These are phyloP conservation scores for Eristalinus aeneus DNA, from an alignment of 2,888 invertebrate genomes.

Conservation along the genomic window DNA sequence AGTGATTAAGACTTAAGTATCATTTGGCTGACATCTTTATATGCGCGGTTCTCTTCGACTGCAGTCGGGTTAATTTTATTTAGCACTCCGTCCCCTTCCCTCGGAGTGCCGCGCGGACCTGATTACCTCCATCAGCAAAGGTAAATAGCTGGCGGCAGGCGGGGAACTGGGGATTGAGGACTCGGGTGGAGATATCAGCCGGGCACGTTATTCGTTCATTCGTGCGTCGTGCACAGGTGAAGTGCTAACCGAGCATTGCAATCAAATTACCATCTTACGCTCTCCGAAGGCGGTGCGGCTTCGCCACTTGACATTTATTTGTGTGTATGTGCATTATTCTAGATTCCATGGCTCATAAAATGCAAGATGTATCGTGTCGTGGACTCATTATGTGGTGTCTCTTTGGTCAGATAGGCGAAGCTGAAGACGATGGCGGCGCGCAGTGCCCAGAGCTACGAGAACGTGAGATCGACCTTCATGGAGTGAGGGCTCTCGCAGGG, in stretches of 20 bases:
- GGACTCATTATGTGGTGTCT: constrained; percentile 65
- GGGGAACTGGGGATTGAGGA: too few relatives aligned
- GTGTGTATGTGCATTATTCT: constrained; percentile 67
- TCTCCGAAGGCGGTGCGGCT: constrained; percentile 36
- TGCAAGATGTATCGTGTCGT: constrained; percentile 67
- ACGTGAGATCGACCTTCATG: constrained; percentile 57
- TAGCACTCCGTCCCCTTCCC: not conserved
- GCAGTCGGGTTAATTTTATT: constrained; percentile 55
- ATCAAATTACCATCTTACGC: constrained; percentile 70
- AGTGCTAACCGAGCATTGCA: constrained; percentile 70
- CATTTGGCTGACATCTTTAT: constrained; percentile 70
- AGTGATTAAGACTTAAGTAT: constrained; percentile 70
- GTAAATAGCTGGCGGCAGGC: constrained; percentile 36
- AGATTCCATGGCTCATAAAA: constrained; percentile 70
- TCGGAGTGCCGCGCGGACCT: not conserved
- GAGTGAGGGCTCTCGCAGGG: not conserved
- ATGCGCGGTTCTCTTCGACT: constrained; percentile 46
- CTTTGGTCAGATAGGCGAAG: constrained; percentile 15
- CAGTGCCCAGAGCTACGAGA: constrained; percentile 21
- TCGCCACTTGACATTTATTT: constrained; percentile 69
- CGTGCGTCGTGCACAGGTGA: constrained; percentile 57
- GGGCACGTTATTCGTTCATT: constrained; percentile 53
- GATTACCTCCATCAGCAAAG: constrained; percentile 19
- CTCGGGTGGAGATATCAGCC: not conserved
- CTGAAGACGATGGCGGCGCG: not conserved